phyloP scores from a whole-genome alignment of 2,113 vertebrate species.

The Caranx ignobilis region DNA sequence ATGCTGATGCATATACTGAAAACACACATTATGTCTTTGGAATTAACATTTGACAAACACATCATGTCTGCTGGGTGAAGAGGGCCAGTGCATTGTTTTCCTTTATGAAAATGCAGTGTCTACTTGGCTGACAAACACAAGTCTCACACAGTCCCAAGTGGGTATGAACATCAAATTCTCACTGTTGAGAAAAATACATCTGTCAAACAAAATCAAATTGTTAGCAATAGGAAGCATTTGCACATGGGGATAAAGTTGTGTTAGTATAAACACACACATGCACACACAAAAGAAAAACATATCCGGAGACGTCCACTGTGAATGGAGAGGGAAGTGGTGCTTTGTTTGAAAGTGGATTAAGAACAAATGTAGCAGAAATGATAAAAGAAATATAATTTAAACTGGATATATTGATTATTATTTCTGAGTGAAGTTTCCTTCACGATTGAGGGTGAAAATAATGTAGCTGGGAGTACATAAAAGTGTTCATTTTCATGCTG shows the following conservation, averaged over 20 bases:
- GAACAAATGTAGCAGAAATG: constrained; percentile 8
- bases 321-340: neutral
- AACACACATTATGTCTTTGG: neutral
- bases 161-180: constrained; percentile 21
- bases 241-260: constrained; percentile 31
- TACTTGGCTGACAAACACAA: constrained; percentile 45
- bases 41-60: no score
- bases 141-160: constrained; percentile 26
- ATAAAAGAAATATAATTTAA: neutral
- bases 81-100: constrained; percentile 31
- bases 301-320: constrained; percentile 7
- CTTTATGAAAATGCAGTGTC: constrained; percentile 37
- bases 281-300: neutral
- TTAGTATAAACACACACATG: neutral
- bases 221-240: constrained; percentile 34
- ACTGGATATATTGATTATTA: neutral
- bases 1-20: constrained; percentile 13
- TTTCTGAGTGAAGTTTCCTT: neutral
- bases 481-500: neutral
- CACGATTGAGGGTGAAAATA: neutral
- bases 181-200: constrained; percentile 28
- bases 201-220: constrained; percentile 32
- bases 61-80: constrained; percentile 19
- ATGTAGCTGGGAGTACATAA: neutral
- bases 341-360: constrained; percentile 13